Evolutionary conservation across 2,113 vertebrate species (phyloP).

Genomic region (Myrmophylax atrothorax): DNA sequence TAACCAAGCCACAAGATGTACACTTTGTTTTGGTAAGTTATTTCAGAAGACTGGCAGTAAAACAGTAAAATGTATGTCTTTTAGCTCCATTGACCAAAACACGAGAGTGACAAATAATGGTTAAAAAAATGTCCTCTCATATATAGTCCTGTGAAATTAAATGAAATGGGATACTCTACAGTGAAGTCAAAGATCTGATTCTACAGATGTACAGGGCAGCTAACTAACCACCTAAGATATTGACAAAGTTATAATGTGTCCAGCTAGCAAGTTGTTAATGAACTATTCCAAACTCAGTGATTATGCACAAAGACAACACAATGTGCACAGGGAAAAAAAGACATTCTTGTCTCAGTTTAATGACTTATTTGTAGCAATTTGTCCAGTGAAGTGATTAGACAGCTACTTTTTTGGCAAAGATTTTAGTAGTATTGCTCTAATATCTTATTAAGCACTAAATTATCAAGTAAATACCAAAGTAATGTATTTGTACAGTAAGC

Average conservation of each 20-base stretch:
- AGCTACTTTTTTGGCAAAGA: not conserved
- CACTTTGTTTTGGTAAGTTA: not conserved
- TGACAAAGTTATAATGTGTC: not conserved
- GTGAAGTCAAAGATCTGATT: not conserved
- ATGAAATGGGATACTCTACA: not conserved
- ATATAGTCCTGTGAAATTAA: not conserved
- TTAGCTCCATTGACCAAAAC: not conserved
- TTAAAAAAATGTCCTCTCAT: not conserved
- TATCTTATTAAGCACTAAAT: not conserved
- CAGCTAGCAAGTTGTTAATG: not conserved
- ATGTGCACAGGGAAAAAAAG: not conserved
- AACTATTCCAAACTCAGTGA: not conserved
- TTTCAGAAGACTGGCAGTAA: not conserved
- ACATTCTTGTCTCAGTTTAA: not conserved
- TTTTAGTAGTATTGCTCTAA: not conserved
- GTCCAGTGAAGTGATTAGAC: not conserved
- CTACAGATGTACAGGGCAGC: not conserved
- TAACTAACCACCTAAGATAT: not conserved
- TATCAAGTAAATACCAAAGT: not conserved
- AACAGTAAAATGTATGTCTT: not conserved
- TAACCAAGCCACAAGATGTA: not conserved
- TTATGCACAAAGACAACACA: not conserved
- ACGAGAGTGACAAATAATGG: not conserved
- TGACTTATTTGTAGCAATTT: not conserved
- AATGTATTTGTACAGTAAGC: not conserved